Percentiles rank a stretch among this genome's conserved stretches.
phyloP scores from a whole-genome alignment of 2,888 invertebrate species.

The Phortica magna region DNA sequence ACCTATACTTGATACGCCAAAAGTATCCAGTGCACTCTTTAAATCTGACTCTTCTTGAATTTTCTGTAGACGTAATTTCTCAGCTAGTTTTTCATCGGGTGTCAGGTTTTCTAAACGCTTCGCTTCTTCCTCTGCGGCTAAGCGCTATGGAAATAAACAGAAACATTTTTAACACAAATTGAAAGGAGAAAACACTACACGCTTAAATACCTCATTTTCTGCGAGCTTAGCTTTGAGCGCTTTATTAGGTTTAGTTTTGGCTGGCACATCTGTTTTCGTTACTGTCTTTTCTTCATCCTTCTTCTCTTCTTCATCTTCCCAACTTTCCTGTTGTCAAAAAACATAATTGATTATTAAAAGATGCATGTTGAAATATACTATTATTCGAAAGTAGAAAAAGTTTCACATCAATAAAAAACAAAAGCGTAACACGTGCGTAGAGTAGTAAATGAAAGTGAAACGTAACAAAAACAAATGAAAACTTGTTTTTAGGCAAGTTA shows the following conservation, averaged over 20 bases:
- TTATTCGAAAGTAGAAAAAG: conserved; percentile 23
- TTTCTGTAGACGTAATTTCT: conserved; percentile 88
- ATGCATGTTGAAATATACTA: neutral
- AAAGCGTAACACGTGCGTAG: conserved; percentile 69
- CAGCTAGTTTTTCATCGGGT: conserved; percentile 87
- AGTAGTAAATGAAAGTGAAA: conserved; percentile 58
- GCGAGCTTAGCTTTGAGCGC: conserved; percentile 88
- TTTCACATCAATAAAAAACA: conserved; percentile 32
- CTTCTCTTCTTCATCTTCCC: conserved; percentile 94
- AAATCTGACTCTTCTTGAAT: conserved; percentile 93
- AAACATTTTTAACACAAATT: neutral
- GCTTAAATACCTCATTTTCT: conserved; percentile 86
- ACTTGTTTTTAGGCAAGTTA: conserved; percentile 48
- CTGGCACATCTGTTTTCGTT: conserved; percentile 79
- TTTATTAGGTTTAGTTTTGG: conserved; percentile 86
- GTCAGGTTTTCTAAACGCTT: conserved; percentile 84
- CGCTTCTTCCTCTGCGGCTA: conserved; percentile 82
- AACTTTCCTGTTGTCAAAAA: conserved; percentile 86
- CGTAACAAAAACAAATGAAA: conserved; percentile 45
- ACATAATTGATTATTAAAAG: neutral
- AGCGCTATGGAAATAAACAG: conserved; percentile 52
- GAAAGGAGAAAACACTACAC: conserved; percentile 44
- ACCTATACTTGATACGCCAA: conserved; percentile 82
- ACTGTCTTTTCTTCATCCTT: conserved; percentile 86
- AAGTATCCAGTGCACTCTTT: conserved; percentile 91